These are phyloP conservation scores for Aix galericulata DNA, from an alignment of 2,113 vertebrate genomes.

Conservation along the genomic window DNA sequence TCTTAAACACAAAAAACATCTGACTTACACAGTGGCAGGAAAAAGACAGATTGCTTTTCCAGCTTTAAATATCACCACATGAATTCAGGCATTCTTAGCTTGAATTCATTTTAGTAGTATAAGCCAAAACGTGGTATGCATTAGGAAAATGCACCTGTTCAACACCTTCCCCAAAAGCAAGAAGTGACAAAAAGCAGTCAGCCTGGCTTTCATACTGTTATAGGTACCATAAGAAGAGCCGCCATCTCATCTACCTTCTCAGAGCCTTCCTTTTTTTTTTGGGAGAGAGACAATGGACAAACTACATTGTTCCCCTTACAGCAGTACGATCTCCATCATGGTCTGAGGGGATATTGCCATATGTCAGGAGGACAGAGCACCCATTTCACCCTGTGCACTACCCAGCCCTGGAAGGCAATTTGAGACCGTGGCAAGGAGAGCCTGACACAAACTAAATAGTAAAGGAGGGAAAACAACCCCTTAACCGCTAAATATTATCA, in stretches of 20 bases:
- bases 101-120: background rate
- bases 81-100: background rate
- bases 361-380: background rate
- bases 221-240: background rate
- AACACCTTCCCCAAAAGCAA: background rate
- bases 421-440: background rate
- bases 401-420: background rate
- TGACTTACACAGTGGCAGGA: background rate
- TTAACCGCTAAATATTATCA: background rate
- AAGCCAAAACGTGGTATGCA: rapidly evolving
- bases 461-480: background rate
- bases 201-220: background rate
- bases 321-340: background rate
- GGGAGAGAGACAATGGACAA: background rate
- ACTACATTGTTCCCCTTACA: background rate
- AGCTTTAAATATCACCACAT: background rate
- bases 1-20: background rate
- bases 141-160: background rate
- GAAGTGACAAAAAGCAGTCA: background rate
- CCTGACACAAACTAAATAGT: background rate
- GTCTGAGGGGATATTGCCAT: background rate
- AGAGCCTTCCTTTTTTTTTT: background rate
- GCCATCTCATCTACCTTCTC: background rate
- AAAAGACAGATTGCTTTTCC: background rate
- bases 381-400: background rate